Evolutionary conservation across 92 coral and sea anemone species (phyloP).

Genomic region (Parazoanthus swiftii): DNA sequence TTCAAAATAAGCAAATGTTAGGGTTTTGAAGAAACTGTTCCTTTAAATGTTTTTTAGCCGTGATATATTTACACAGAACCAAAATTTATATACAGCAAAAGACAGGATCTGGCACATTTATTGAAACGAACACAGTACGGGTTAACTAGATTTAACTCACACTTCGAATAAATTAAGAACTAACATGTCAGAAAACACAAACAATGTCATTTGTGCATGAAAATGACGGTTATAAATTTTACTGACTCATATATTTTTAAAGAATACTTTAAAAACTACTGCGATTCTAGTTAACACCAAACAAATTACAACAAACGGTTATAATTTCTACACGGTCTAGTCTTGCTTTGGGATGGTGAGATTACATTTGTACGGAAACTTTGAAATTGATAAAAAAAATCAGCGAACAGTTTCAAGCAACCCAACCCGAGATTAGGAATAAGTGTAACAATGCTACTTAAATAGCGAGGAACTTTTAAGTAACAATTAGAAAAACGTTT

Average conservation of each 20-base stretch:
- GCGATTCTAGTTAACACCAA: neutral
- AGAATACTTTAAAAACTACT: constrained; percentile 3
- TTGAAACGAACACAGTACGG: neutral
- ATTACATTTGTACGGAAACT: neutral
- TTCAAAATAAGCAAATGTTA: neutral
- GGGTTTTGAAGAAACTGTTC: neutral
- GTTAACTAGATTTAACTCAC: neutral
- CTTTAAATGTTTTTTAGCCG: neutral
- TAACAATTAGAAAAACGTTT: neutral
- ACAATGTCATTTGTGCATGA: neutral
- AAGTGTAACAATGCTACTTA: neutral
- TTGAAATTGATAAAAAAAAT: neutral
- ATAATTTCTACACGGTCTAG: neutral
- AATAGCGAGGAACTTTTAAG: neutral
- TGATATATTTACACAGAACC: neutral
- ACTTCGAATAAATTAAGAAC: neutral
- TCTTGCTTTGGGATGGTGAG: neutral
- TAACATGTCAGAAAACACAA: neutral
- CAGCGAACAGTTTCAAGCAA: neutral
- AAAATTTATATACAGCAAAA: too few relatives aligned
- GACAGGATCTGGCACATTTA: neutral
- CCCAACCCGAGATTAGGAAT: neutral
- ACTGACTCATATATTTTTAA: neutral
- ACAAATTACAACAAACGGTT: neutral
- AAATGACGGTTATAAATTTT: neutral